Evolutionary conservation across 1,140 invertebrate genomes (phyloP).

Genomic region (Orussus abietinus): DNA sequence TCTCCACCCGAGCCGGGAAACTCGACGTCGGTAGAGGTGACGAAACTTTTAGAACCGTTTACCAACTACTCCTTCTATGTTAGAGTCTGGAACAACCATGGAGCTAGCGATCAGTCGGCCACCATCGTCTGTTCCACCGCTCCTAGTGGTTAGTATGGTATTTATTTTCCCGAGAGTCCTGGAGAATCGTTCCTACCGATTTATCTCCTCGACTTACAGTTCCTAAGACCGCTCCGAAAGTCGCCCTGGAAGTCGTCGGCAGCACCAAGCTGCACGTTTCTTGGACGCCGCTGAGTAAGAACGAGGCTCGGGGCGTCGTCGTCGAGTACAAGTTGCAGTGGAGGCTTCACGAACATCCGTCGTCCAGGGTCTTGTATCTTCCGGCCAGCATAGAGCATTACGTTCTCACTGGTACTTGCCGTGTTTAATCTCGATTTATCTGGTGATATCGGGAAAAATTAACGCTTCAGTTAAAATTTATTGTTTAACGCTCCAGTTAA

Average conservation of each 20-base stretch:
- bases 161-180: too few species aligned
- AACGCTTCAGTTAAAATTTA: not conserved
- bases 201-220: constrained; percentile 52
- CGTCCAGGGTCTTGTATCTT: constrained; percentile 49
- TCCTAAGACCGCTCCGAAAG: constrained; percentile 56
- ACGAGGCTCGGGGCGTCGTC: constrained; percentile 58
- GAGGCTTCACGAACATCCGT: constrained; percentile 52
- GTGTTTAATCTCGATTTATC: too few species aligned
- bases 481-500: not conserved
- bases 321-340: constrained; percentile 63
- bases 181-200: constrained; percentile 7
- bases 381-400: constrained; percentile 46
- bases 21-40: constrained; percentile 52
- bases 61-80: constrained; percentile 69
- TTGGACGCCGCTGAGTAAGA: constrained; percentile 58
- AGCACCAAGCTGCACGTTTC: constrained; percentile 57
- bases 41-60: constrained; percentile 58
- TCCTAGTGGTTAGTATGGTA: constrained; percentile 54
- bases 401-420: constrained; percentile 54
- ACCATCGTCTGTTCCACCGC: constrained; percentile 59
- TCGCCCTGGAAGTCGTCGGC: constrained; percentile 53
- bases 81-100: constrained; percentile 59
- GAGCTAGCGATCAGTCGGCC: constrained; percentile 61
- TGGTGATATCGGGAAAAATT: too few species aligned
- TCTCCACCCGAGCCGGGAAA: constrained; percentile 51